phyloP scores from a whole-genome alignment of 1,140 invertebrate species.

The Lepidurus apus region DNA sequence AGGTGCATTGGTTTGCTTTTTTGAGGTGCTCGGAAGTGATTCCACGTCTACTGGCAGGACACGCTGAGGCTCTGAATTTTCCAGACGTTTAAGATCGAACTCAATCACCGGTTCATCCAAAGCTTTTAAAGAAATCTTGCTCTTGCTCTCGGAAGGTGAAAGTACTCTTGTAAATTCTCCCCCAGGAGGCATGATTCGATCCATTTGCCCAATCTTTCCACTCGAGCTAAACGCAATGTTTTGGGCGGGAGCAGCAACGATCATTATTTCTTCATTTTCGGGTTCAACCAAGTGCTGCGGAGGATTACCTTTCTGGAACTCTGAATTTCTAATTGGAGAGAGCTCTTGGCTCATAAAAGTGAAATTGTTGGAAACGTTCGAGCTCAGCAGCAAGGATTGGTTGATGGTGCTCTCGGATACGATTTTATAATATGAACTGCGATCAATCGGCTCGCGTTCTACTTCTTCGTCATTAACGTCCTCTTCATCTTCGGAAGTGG shows the following conservation, averaged over 20 bases:
- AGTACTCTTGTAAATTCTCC: not conserved
- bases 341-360: not conserved
- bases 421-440: not conserved
- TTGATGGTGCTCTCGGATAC: not conserved
- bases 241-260: not conserved
- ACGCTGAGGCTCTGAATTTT: too few species aligned
- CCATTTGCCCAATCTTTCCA: not conserved
- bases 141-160: not conserved
- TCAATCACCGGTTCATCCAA: not conserved
- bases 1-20: too few species aligned
- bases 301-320: not conserved
- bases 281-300: not conserved
- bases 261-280: not conserved
- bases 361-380: not conserved
- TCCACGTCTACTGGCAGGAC: too few species aligned
- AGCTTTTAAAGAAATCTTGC: not conserved
- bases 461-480: not conserved
- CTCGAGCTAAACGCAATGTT: not conserved
- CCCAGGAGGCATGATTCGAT: not conserved
- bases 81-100: too few species aligned
- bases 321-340: not conserved
- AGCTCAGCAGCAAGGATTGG: not conserved
- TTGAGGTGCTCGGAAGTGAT: too few species aligned
- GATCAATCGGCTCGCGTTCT: not conserved
- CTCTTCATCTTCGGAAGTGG: not conserved